Conservation (phyloP, 2,113 vertebrate species). For the Arizona elegans region DNA sequence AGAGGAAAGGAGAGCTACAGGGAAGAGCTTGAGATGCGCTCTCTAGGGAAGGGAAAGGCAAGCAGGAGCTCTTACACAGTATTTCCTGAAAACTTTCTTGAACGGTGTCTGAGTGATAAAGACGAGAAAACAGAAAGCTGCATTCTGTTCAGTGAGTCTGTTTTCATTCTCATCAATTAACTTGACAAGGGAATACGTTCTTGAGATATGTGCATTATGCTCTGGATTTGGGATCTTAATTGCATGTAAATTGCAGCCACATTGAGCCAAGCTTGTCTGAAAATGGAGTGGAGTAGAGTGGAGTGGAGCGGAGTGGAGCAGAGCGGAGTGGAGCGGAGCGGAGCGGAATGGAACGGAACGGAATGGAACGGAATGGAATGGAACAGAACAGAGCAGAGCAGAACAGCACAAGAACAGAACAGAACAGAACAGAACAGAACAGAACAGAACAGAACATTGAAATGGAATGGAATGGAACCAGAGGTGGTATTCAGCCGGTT, state of each 20-base stretch:
- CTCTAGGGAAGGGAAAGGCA: not conserved
- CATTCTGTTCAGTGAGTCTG: not conserved
- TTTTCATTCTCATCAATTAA: not conserved
- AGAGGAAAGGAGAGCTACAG: not conserved
- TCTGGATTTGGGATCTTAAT: not conserved
- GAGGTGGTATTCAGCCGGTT: no score
- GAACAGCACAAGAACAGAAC: no score
- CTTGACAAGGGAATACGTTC: not conserved
- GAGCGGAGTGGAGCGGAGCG: fast-evolving
- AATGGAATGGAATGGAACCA: no score
- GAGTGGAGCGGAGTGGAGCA: fast-evolving
- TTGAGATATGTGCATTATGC: not conserved
- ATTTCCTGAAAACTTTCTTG: not conserved
- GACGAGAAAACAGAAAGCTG: not conserved
- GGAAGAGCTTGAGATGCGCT: not conserved
- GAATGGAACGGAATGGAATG: no score
- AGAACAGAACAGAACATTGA: no score
- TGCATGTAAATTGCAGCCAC: not conserved
- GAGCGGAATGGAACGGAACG: no score
- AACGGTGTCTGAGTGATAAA: not conserved
- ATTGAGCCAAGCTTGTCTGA: not conserved
- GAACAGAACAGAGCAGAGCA: no score
- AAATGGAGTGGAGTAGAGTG: not conserved
- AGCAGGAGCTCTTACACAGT: not conserved
- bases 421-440: no score